Base-by-base conservation (phyloP, 2,113 vertebrate genomes). In the Lophochroa leadbeateri region DNA sequence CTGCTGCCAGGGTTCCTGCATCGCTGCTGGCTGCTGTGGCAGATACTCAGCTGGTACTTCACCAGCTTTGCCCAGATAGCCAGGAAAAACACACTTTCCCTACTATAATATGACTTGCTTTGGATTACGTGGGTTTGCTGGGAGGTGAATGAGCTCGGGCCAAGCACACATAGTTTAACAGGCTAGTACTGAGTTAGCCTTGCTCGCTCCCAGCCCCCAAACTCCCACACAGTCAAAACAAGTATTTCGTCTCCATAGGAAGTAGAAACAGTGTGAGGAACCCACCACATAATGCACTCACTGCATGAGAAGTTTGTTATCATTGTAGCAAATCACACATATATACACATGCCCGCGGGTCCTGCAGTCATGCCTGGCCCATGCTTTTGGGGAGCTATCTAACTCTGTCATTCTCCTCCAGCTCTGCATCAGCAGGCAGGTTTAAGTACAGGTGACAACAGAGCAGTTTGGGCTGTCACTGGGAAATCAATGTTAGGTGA, bases 191-290 rank as follows among this genome's bases (percentile, higher is more conserved):
- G 67, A 60, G 14, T 17, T 41, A 27, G 9, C 14, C 47, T 68
- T 5, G 2, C 67, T 75, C 50, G 1, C 44, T 69, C 53, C 19
- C 17, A 57, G 35, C 37, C 46, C 61, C 47, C 65, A 25, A 1
- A 39, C n/a, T 67, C 33, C 37, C 7, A 1, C n/a, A 20, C 13
- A 57, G 31, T 24, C 21, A 44, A 50, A 74, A 25, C 0, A 0
- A 16, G 23, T 13, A 18, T 14, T 57, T 76, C 23, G 18, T n/a
- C 50, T 33, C 44, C 33, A 8, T 3, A 11, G 39, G 31, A 55
- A 75, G 35, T 35, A 46, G 19, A 28, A n/a, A n/a, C 3, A 33
- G 78, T n/a, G 11, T 17, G 52, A 85, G 35, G 68, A 85, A 35
- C 49, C 60, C 31, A 9, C 6, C 21, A 11, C 4, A 5, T 29